Evolutionary conservation across 1,140 invertebrate genomes (phyloP), one percentile per base, ranked within the genome.

Genomic region (Bombus impatiens): DNA sequence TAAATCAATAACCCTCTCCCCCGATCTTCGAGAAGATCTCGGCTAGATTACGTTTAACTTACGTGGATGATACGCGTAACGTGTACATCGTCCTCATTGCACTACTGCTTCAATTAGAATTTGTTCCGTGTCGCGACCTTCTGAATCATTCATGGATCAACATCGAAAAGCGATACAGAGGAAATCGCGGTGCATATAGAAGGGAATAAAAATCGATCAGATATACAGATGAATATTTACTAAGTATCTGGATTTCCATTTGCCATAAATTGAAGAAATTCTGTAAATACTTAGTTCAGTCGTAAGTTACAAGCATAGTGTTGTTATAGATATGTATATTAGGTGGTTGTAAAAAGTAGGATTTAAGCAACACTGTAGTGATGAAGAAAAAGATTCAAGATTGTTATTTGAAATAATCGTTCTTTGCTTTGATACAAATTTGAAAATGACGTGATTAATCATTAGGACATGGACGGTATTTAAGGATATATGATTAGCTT

Each of bases 1-100:
- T 91, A 89, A 94, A 93, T 93, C 93, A 93, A 94, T 94, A 94
- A 92, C 88, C 89, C 85, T 81, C 87, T 2, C n/a, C 65, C 32
- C 79, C 87, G 37, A 82, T 86, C 87, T 70, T 74, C 57, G 59
- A 74, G 81, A 78, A n/a, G 76, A 87, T 88, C 75, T 62, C 1
- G 57, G 44, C 35, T 59, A 62, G 77, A 87, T 89, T 89, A 84
- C 85, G 81, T 83, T 89, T 68, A 82, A 80, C 84, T 80, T 82
- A 57, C 65, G 78, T 44, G 40, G 37, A 28, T 81, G 71, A 76
- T 86, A 81, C 79, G 71, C 72, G 78, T 57, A 28, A 82, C 78
- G 40, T 76, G 83, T 84, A 59, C 42, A 65, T 78, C 37, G 62
- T 25, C 15, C 71, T 77, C 62, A 70, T 70, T 47, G 65, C 76